Evolutionary conservation across 2,113 vertebrate species (phyloP), one percentile per base, ranked within the genome.

Genomic region (Jacana jacana): DNA sequence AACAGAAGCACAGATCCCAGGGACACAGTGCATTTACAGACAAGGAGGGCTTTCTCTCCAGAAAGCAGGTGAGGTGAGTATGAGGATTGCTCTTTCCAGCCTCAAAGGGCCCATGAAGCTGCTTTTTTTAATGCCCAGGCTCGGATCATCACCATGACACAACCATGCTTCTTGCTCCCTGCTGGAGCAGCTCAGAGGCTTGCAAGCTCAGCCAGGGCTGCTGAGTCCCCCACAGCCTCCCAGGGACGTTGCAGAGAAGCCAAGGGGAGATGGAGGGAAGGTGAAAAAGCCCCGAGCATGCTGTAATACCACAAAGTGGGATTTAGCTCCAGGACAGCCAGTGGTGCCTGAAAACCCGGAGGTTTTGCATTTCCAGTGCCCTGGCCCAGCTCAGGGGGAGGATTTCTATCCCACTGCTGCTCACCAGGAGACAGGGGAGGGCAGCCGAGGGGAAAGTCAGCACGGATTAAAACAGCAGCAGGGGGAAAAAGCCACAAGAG

Each of bases 141-240:
- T 84, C 40, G 23, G 24, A 65, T 64, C 15, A 8, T 23, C 73
- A 79, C 42, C 27, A 22, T 15, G 28, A 51, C 42, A 81, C 31
- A 54, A 8, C 2, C 2, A 4, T 0, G 0, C 37, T 82, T 52
- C 31, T 48, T 8, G 2, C 17, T 77, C 20, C 48, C 24, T 33
- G 19, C 11, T 1, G 1, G 33, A 70, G 20, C 0, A 0, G 31
- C 25, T 75, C 28, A 49, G n/a, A 22, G 61, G 19, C 64, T 17
- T 49, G 31, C 31, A 58, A 20, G 19, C 17, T n/a, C 76, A 73
- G 40, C 17, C 52, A 80, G 75, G 18, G 48, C 63, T 86, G 52
- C 49, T 88, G 33, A 12, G 13, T 12, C 17, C 6, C 5, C 20
- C 4, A 2, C 11, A 35, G 19, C 4, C 12, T n/a, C 17, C 10